Evolutionary conservation across 2,113 vertebrate genomes (phyloP).

Genomic region (Oostethus manadensis): DNA sequence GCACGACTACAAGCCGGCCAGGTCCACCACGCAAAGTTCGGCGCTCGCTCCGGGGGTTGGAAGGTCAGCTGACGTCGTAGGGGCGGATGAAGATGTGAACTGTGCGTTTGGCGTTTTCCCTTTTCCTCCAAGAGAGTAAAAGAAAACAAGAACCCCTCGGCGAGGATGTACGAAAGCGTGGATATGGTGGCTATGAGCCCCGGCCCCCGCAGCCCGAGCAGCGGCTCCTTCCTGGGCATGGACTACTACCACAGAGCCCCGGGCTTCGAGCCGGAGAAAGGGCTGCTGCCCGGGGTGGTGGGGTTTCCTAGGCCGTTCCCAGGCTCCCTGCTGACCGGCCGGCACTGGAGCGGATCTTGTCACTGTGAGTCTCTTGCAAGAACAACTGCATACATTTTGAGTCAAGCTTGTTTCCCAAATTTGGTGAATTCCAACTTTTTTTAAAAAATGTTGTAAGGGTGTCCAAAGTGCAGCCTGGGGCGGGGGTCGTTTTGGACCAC

Average conservation of each 20-base stretch:
- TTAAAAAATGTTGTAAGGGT: no score
- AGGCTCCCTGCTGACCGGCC: slow-evolving; percentile 41
- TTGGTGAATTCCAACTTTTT: no score
- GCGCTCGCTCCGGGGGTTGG: slow-evolving; percentile 16
- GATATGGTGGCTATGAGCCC: slow-evolving; percentile 61
- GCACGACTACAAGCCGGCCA: not conserved
- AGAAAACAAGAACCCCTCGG: not conserved
- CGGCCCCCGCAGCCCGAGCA: slow-evolving; percentile 48
- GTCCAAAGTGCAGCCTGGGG: no score
- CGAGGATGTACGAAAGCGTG: slow-evolving; percentile 63
- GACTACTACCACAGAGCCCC: slow-evolving; percentile 66
- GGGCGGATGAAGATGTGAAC: slow-evolving; percentile 63
- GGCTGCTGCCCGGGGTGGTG: slow-evolving; percentile 39
- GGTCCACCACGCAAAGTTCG: slow-evolving; percentile 2
- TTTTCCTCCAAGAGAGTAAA: slow-evolving; percentile 26
- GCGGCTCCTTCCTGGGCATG: slow-evolving; percentile 59
- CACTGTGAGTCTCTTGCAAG: slow-evolving; percentile 52
- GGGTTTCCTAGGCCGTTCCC: slow-evolving; percentile 52
- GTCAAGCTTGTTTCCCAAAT: not conserved
- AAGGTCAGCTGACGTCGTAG: slow-evolving; percentile 43
- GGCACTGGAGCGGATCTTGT: slow-evolving; percentile 63
- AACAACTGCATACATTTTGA: not conserved
- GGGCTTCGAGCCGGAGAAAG: slow-evolving; percentile 59
- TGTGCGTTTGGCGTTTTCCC: slow-evolving; percentile 29
- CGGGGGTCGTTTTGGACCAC: no score